A percentile compares a stretch with the other conserved stretches of the same genome.
These are phyloP conservation scores for Labeo catla DNA, from an alignment of 2,113 vertebrate species.

Conservation along the genomic window DNA sequence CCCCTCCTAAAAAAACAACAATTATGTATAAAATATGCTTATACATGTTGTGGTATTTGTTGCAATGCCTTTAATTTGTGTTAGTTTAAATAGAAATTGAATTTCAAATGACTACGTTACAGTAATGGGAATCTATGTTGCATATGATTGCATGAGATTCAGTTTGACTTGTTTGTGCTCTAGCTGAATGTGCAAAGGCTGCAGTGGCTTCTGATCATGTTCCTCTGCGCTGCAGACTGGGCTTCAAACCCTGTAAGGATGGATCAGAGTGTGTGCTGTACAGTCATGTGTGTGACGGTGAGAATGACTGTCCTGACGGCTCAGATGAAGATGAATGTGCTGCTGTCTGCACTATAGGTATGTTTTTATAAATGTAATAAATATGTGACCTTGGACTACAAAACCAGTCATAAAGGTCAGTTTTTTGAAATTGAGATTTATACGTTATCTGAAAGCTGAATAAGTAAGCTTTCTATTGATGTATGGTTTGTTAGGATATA, in stretches of 20 bases:
- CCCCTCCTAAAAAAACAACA: background rate
- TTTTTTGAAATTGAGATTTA: too few species aligned
- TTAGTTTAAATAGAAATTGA: background rate
- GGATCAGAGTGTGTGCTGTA: conserved; percentile 28
- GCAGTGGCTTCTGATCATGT: background rate
- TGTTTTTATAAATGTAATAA: background rate
- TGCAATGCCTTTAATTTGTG: background rate
- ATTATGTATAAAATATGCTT: background rate
- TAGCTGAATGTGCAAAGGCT: background rate
- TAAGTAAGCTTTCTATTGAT: too few species aligned
- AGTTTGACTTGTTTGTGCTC: background rate
- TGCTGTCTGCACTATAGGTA: conserved; percentile 56
- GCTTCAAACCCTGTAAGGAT: conserved; percentile 36
- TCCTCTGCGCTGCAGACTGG: conserved; percentile 34
- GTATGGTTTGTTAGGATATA: too few species aligned
- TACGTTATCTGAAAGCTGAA: too few species aligned
- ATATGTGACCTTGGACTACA: too few species aligned
- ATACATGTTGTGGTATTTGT: background rate
- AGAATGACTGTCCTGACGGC: conserved; percentile 49
- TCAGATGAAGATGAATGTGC: conserved; percentile 75
- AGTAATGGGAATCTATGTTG: background rate
- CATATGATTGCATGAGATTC: background rate
- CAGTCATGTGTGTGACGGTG: conserved; percentile 51
- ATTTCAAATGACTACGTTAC: background rate
- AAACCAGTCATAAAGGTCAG: too few species aligned